Evolutionary conservation across 1,140 invertebrate genomes (phyloP).

Genomic region (Papilio polyxenes): DNA sequence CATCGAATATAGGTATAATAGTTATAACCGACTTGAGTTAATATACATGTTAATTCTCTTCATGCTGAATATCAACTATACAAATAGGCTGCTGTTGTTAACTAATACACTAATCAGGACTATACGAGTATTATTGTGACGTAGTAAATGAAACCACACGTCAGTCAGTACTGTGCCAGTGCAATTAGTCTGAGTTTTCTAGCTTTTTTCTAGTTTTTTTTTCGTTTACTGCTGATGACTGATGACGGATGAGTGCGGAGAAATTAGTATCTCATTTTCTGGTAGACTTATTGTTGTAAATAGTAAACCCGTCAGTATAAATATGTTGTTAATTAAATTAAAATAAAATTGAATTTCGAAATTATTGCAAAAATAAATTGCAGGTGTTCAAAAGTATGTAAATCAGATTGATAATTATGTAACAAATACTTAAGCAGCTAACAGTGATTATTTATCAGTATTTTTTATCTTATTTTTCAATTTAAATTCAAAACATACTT

Average conservation of each 20-base stretch:
- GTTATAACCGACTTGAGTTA: not conserved
- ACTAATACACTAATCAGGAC: not conserved
- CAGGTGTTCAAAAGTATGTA: too few relatives aligned
- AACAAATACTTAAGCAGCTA: too few relatives aligned
- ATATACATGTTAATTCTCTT: not conserved
- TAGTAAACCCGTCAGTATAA: too few relatives aligned
- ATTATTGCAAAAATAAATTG: too few relatives aligned
- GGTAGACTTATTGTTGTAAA: too few relatives aligned
- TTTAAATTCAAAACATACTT: not conserved
- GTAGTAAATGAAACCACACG: constrained; percentile 5
- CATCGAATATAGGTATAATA: not conserved
- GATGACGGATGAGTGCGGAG: not conserved
- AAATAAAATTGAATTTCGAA: too few relatives aligned
- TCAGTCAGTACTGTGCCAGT: not conserved
- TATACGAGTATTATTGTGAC: not conserved
- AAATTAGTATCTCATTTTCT: not conserved
- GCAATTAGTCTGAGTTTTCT: constrained; percentile 4
- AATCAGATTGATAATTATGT: too few relatives aligned
- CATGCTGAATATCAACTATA: not conserved
- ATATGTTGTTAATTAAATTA: too few relatives aligned
- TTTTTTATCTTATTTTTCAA: not conserved
- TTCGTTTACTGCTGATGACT: not conserved
- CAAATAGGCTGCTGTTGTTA: not conserved
- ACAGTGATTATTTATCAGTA: too few relatives aligned
- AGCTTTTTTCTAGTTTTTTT: not conserved